phyloP scores from a whole-genome alignment of 2,113 vertebrate genomes.

The Ailurus styani region DNA sequence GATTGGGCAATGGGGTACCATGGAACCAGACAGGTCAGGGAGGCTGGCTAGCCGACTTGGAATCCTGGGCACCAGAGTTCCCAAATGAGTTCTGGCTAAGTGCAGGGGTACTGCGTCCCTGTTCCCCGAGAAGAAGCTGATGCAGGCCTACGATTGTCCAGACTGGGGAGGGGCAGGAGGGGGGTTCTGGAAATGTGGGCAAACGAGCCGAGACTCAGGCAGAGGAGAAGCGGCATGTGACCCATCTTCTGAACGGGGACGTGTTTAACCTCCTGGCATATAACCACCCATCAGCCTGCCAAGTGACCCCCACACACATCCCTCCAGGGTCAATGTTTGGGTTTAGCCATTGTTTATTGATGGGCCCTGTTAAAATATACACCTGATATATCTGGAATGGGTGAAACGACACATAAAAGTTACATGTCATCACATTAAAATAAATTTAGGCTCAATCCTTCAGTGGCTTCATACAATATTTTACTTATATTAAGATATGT shows the following conservation, averaged over 20 bases:
- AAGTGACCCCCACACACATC: rapidly evolving
- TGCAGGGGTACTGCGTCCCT: background rate
- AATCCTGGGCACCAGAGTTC: background rate
- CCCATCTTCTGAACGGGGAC: background rate
- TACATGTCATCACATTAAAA: background rate
- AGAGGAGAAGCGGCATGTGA: background rate
- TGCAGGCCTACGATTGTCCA: background rate
- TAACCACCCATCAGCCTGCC: background rate
- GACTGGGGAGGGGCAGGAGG: rapidly evolving
- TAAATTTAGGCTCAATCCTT: slow-evolving; percentile 22
- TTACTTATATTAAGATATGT: slow-evolving; percentile 10
- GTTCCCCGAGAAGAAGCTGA: background rate
- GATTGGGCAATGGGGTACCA: background rate
- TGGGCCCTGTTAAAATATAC: background rate
- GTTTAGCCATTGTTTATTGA: background rate
- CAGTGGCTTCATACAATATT: background rate
- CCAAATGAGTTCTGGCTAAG: background rate
- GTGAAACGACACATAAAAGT: background rate
- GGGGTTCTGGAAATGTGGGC: background rate
- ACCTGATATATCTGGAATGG: background rate
- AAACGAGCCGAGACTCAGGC: background rate
- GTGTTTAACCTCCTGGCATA: background rate
- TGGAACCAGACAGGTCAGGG: background rate
- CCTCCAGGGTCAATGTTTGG: background rate
- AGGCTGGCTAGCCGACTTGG: background rate